A percentile compares a stretch with the other conserved stretches of the same genome.
phyloP scores from a whole-genome alignment of 2,113 vertebrate genomes.

The Astur gentilis region DNA sequence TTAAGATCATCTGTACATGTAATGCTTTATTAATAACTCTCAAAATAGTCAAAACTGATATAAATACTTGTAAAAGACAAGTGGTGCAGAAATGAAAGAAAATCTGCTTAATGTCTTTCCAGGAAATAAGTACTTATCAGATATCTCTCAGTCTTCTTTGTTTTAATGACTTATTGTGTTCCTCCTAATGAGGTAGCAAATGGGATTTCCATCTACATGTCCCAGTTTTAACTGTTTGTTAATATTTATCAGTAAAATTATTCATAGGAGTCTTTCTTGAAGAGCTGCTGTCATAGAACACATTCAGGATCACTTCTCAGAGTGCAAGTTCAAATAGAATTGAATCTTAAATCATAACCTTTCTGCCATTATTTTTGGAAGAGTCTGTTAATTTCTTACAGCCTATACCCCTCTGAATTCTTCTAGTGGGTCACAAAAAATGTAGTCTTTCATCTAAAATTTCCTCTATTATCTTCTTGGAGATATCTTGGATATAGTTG shows the following conservation, averaged over 20 bases:
- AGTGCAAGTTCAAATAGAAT: background rate
- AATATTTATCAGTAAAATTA: background rate
- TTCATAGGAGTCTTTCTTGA: background rate
- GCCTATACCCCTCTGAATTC: background rate
- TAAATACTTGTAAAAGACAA: background rate
- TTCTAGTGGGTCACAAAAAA: background rate
- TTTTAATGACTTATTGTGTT: background rate
- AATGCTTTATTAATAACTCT: background rate
- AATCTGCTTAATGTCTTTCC: background rate
- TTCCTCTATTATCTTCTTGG: background rate
- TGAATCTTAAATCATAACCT: background rate
- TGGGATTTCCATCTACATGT: background rate
- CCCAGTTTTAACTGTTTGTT: background rate
- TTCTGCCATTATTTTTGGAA: background rate
- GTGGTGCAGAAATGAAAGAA: background rate
- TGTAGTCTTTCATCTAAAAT: background rate
- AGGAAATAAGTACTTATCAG: background rate
- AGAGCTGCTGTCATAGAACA: background rate
- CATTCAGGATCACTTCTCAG: background rate
- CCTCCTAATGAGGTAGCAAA: background rate
- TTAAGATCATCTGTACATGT: background rate
- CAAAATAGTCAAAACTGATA: background rate
- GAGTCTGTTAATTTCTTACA: background rate
- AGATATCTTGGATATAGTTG: background rate
- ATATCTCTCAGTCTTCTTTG: background rate